phyloP scores from a whole-genome alignment of 2,888 invertebrate genomes.

The Lasioglossum oenotherae region DNA sequence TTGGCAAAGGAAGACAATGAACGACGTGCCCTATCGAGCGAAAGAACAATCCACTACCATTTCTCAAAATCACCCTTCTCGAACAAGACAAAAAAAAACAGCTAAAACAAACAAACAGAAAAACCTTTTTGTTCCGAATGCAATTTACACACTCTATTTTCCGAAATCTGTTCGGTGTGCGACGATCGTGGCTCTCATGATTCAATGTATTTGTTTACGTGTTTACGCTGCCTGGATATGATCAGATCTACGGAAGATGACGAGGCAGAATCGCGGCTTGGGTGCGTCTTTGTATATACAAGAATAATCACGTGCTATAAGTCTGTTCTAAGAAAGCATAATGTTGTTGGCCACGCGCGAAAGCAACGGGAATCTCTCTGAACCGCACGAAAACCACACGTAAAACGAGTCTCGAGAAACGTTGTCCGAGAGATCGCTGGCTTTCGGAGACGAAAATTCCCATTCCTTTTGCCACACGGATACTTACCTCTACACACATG shows the following conservation, averaged over 20 bases:
- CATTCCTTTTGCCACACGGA: constrained; percentile 43
- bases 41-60: background rate
- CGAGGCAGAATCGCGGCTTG: constrained; percentile 72
- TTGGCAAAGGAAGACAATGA: constrained; percentile 51
- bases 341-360: constrained; percentile 33
- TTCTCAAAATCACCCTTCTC: constrained; percentile 37
- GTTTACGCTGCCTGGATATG: constrained; percentile 75
- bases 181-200: constrained; percentile 34
- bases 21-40: constrained; percentile 17
- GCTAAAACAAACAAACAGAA: background rate
- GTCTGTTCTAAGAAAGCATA: constrained; percentile 44
- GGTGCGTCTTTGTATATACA: constrained; percentile 76
- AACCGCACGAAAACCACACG: constrained; percentile 3
- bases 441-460: constrained; percentile 32
- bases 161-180: constrained; percentile 35
- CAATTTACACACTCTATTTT: constrained; percentile 37
- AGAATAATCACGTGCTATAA: constrained; percentile 71
- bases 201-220: constrained; percentile 73
- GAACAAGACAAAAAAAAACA: background rate
- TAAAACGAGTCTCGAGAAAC: background rate
- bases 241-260: constrained; percentile 75
- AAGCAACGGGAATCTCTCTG: constrained; percentile 42
- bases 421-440: background rate
- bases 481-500: constrained; percentile 20
- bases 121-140: constrained; percentile 21